These are phyloP conservation scores for Lerista edwardsae DNA, from an alignment of 2,797 vertebrate genomes.

Conservation along the genomic window DNA sequence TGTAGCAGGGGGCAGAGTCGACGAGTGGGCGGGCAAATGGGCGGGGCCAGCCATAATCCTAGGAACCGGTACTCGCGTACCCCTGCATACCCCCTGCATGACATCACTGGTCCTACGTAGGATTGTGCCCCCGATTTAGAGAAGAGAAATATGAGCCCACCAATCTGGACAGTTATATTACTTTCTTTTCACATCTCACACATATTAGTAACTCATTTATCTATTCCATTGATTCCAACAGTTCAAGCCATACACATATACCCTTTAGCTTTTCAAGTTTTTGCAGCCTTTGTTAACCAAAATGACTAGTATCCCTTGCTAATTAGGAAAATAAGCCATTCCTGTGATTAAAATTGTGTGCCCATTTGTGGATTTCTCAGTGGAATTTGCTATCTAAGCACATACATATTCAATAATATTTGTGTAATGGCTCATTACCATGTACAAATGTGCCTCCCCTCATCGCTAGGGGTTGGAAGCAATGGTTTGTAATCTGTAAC, in stretches of 20 bases:
- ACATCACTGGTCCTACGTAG: too few species aligned
- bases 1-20: too few species aligned
- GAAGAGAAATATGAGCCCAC: neutral
- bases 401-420: slow-evolving; percentile 31
- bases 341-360: slow-evolving; percentile 26
- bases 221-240: neutral
- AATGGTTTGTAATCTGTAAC: slow-evolving; percentile 53
- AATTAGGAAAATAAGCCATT: slow-evolving; percentile 23
- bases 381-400: slow-evolving; percentile 30
- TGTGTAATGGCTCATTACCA: slow-evolving; percentile 20
- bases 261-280: neutral
- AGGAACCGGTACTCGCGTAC: too few species aligned
- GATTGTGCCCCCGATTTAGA: neutral
- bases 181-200: neutral
- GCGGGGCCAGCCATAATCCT: too few species aligned
- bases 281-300: neutral
- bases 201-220: neutral
- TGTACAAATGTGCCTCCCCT: slow-evolving; percentile 35
- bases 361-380: slow-evolving; percentile 28
- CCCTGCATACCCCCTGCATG: too few species aligned
- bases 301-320: neutral
- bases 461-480: slow-evolving; percentile 48
- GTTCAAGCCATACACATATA: neutral
- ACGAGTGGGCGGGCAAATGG: too few species aligned
- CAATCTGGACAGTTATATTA: neutral